phyloP scores from a whole-genome alignment of 2,888 invertebrate genomes.

The Euplagia quadripunctaria region DNA sequence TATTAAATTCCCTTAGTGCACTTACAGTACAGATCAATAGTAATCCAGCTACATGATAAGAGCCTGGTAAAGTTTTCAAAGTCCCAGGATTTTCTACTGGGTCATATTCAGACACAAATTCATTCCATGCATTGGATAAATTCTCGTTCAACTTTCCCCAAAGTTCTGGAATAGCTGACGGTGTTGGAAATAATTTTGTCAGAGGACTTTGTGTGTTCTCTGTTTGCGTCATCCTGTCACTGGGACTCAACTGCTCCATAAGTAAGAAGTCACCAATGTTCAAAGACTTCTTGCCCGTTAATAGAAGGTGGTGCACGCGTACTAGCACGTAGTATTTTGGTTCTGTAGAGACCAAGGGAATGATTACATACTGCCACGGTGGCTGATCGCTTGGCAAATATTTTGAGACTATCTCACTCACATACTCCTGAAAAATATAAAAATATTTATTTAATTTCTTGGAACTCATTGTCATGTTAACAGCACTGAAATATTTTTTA shows the following conservation, averaged over 20 bases:
- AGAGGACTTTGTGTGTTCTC: conserved; percentile 79
- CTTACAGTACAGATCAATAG: conserved; percentile 89
- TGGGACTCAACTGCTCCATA: conserved; percentile 80
- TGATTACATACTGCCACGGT: conserved; percentile 94
- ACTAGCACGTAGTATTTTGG: conserved; percentile 90
- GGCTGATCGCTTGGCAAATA: conserved; percentile 91
- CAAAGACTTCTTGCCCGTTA: conserved; percentile 90
- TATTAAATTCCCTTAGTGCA: conserved; percentile 88
- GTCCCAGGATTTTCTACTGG: conserved; percentile 91
- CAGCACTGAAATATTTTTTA: too few species aligned
- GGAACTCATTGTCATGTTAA: not conserved
- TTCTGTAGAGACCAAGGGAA: conserved; percentile 86
- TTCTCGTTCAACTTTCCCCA: conserved; percentile 90
- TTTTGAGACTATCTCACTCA: conserved; percentile 92
- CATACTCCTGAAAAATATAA: conserved; percentile 88
- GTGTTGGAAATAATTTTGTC: conserved; percentile 86
- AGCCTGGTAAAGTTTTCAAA: conserved; percentile 87
- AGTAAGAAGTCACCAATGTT: conserved; percentile 92
- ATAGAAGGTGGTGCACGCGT: conserved; percentile 92
- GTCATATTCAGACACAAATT: conserved; percentile 92
- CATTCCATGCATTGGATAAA: conserved; percentile 92
- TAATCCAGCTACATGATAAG: conserved; percentile 89
- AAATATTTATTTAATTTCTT: conserved; percentile 1
- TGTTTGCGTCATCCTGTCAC: conserved; percentile 67
- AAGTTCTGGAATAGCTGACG: conserved; percentile 89